phyloP scores from a whole-genome alignment of 2,888 invertebrate species.

The Volucella inanis region DNA sequence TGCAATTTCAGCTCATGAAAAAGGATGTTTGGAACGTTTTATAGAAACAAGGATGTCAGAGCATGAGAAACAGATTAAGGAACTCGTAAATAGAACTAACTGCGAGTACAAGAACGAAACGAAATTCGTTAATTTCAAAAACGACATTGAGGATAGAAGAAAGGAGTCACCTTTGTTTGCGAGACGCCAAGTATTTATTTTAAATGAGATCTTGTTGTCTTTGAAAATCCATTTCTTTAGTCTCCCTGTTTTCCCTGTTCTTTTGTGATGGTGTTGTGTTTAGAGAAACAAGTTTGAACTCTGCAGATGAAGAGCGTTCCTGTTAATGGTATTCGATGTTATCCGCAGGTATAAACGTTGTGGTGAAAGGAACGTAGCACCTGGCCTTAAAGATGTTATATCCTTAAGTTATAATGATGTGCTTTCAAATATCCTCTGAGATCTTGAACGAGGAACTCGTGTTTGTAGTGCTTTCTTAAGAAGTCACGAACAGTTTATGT shows the following conservation, averaged over 20 bases:
- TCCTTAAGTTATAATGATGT: background rate
- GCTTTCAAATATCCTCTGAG: background rate
- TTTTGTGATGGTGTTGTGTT: background rate
- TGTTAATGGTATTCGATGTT: background rate
- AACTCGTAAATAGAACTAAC: background rate
- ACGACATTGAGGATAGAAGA: background rate
- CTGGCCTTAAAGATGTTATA: background rate
- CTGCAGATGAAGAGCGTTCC: background rate
- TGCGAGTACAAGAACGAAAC: slow-evolving; percentile 19
- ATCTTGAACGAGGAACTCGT: background rate
- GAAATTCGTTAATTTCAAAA: slow-evolving; percentile 39
- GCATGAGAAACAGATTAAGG: background rate
- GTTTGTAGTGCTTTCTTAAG: too few species aligned
- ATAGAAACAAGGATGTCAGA: slow-evolving; percentile 2
- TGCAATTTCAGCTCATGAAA: slow-evolving; percentile 27
- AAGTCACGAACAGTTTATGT: too few species aligned
- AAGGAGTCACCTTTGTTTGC: slow-evolving; percentile 30
- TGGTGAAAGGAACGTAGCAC: background rate
- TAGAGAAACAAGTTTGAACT: background rate
- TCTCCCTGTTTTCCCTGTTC: background rate
- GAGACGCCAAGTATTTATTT: slow-evolving; percentile 48
- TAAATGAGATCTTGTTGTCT: slow-evolving; percentile 35
- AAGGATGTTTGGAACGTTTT: slow-evolving; percentile 21
- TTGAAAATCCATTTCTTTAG: background rate
- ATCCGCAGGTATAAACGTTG: background rate